These are phyloP conservation scores for Augochlora pura DNA, from an alignment of 1,140 invertebrate species.

Conservation along the genomic window DNA sequence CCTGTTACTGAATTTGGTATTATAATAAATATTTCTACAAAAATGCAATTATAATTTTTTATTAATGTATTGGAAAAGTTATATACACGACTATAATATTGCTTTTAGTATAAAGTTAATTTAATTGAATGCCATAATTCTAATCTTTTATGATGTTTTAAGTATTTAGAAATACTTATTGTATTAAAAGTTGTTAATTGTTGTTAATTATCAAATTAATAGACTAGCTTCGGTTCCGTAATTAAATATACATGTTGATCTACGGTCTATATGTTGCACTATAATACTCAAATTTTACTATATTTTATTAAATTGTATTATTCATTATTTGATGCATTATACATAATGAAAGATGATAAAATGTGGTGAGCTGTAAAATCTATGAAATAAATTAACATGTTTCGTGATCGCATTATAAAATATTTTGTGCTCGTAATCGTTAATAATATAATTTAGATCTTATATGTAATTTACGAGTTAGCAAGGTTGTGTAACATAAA, in stretches of 20 bases:
- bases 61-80: slow-evolving; percentile 31
- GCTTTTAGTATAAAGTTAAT: slow-evolving; percentile 7
- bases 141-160: not conserved
- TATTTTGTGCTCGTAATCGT: not conserved
- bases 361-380: not conserved
- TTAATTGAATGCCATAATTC: slow-evolving; percentile 3
- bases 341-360: not conserved
- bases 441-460: not conserved
- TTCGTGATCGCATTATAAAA: not conserved
- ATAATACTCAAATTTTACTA: slow-evolving; percentile 29
- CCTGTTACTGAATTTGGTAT: slow-evolving; percentile 46
- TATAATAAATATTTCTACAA: slow-evolving; percentile 48
- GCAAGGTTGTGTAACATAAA: slow-evolving; percentile 4
- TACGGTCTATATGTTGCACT: slow-evolving; percentile 10
- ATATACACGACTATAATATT: slow-evolving; percentile 11
- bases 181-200: slow-evolving; percentile 7
- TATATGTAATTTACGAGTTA: not conserved
- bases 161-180: slow-evolving; percentile 9
- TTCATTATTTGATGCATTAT: too few relatives aligned
- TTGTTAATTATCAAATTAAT: slow-evolving; percentile 17
- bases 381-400: not conserved
- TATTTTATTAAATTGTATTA: slow-evolving; percentile 2
- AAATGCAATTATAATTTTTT: slow-evolving; percentile 28
- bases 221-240: not conserved
- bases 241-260: slow-evolving; percentile 21